Evolutionary conservation across 2,113 vertebrate species (phyloP).

Genomic region (Isurus oxyrinchus): DNA sequence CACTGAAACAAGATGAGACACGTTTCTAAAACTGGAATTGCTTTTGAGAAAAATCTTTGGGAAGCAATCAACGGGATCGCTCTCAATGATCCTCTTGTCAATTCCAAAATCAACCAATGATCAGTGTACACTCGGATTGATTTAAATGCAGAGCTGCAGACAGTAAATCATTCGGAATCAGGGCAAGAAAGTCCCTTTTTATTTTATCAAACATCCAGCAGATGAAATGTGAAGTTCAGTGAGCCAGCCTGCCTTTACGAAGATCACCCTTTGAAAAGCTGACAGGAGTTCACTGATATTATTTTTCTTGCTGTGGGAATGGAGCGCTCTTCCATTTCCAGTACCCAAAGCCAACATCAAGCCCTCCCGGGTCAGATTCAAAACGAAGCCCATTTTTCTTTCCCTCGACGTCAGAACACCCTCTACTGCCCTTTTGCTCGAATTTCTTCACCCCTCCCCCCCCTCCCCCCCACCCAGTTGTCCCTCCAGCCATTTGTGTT

Average conservation of each 20-base stretch:
- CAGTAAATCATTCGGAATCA: neutral
- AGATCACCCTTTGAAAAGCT: neutral
- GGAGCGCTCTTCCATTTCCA: neutral
- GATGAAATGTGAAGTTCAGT: neutral
- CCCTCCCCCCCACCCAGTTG: neutral
- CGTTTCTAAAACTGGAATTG: neutral
- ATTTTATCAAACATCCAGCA: neutral
- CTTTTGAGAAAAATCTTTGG: neutral
- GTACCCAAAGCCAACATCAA: neutral
- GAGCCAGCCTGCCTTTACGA: neutral
- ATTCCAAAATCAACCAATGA: neutral
- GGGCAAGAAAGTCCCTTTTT: neutral
- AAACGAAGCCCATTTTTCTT: neutral
- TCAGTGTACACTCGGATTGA: neutral
- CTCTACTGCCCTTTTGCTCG: neutral
- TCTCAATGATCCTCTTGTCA: neutral
- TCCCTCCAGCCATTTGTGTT: neutral
- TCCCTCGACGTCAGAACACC: neutral
- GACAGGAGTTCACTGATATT: neutral
- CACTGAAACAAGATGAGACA: neutral
- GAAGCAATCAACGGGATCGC: neutral
- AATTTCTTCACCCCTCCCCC: neutral
- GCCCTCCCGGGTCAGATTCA: neutral
- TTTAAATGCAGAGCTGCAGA: neutral
- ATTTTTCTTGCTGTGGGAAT: neutral